Evolutionary conservation across 92 coral and sea anemone genomes (phyloP).

Genomic region (Zoanthus solanderi): DNA sequence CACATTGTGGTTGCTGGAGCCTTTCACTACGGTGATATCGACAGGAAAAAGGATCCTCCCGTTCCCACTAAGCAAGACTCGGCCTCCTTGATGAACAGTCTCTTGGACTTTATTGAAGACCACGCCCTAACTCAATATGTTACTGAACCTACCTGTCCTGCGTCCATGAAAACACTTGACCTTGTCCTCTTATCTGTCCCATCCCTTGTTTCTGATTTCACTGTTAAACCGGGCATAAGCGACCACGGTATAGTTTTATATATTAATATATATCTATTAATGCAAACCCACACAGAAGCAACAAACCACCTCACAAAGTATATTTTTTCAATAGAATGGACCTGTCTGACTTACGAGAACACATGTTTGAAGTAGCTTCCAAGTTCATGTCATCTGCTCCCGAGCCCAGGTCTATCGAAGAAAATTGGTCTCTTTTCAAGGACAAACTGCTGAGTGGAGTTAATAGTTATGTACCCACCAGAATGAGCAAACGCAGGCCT

Average conservation of each 20-base stretch:
- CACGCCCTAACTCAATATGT: constrained; percentile 28
- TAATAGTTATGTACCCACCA: neutral
- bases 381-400: neutral
- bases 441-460: neutral
- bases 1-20: constrained; percentile 28
- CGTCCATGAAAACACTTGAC: constrained; percentile 47
- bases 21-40: constrained; percentile 8
- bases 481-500: constrained; percentile 18
- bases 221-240: constrained; percentile 53
- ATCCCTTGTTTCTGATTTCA: constrained; percentile 38
- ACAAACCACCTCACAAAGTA: neutral
- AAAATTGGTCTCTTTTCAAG: neutral
- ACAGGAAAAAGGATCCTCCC: constrained; percentile 23
- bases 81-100: neutral
- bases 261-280: neutral
- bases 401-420: neutral
- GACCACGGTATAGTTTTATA: constrained; percentile 21
- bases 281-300: neutral
- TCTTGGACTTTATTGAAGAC: constrained; percentile 1
- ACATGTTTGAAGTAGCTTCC: neutral
- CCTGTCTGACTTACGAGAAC: neutral
- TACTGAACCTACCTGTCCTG: constrained; percentile 33
- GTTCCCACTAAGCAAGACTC: constrained; percentile 1
- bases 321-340: neutral
- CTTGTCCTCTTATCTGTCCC: constrained; percentile 54